These are phyloP conservation scores for Conchocele bisecta DNA, from an alignment of 2,888 invertebrate species.

Conservation along the genomic window DNA sequence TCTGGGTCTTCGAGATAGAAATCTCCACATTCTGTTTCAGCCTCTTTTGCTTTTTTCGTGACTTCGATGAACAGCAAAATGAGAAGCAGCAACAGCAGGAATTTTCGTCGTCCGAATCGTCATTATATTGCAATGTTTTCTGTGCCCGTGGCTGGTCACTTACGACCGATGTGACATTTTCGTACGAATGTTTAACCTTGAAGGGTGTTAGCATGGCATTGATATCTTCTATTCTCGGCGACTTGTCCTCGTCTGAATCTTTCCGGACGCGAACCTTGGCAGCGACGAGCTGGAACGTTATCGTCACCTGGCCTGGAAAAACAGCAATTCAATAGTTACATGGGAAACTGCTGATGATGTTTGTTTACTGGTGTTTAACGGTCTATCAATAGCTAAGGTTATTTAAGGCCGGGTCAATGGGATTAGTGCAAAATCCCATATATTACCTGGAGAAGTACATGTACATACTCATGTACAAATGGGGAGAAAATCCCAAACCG, in stretches of 20 bases:
- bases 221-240: slow-evolving; percentile 61
- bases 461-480: too few species aligned
- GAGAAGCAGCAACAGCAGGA: slow-evolving; percentile 51
- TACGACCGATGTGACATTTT: slow-evolving; percentile 70
- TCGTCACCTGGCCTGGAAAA: slow-evolving; percentile 74
- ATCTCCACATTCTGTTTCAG: slow-evolving; percentile 14
- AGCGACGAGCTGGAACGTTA: slow-evolving; percentile 72
- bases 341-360: too few species aligned
- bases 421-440: too few species aligned
- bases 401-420: too few species aligned
- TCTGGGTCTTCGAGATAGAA: slow-evolving; percentile 12
- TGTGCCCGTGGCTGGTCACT: slow-evolving; percentile 56
- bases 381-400: too few species aligned
- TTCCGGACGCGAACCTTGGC: slow-evolving; percentile 72
- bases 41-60: slow-evolving; percentile 25
- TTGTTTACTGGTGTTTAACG: too few species aligned
- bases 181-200: slow-evolving; percentile 70
- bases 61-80: slow-evolving; percentile 35
- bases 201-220: slow-evolving; percentile 64
- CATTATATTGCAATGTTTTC: slow-evolving; percentile 66
- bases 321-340: too few species aligned
- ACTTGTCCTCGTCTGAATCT: slow-evolving; percentile 62
- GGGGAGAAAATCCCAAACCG: too few species aligned
- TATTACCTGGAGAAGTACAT: too few species aligned
- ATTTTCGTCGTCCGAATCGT: slow-evolving; percentile 64